These are phyloP conservation scores for Drosophila nasuta DNA, from an alignment of 1,140 invertebrate genomes.

Conservation along the genomic window DNA sequence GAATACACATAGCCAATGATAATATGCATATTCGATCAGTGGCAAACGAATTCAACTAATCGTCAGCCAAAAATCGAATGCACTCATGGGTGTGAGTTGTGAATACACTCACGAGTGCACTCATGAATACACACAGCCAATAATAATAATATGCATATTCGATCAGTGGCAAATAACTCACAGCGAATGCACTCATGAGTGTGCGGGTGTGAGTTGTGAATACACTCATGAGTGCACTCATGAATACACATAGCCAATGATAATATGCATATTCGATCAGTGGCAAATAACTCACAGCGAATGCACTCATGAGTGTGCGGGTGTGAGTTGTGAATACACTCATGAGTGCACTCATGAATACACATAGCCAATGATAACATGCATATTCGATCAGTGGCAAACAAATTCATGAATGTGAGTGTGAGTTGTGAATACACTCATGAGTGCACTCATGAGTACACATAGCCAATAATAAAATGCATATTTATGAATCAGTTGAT, in stretches of 20 bases:
- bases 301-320: background rate
- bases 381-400: background rate
- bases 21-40: too few relatives aligned
- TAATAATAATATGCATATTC: too few relatives aligned
- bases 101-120: too few relatives aligned
- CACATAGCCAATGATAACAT: background rate
- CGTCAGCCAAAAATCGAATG: background rate
- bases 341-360: constrained; percentile 17
- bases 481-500: background rate
- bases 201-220: background rate
- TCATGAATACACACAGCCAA: too few relatives aligned
- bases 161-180: too few relatives aligned
- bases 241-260: constrained; percentile 11
- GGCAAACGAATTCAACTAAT: too few relatives aligned
- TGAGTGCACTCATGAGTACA: constrained; percentile 20
- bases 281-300: background rate
- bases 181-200: constrained; percentile 1
- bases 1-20: too few relatives aligned
- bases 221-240: constrained; percentile 20
- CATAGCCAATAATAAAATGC: constrained; percentile 1
- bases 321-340: too few relatives aligned
- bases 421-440: constrained; percentile 9
- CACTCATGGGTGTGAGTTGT: too few relatives aligned
- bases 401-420: background rate
- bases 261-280: background rate